Conservation (phyloP, 1,140 invertebrate genomes). For the Mya arenaria region DNA sequence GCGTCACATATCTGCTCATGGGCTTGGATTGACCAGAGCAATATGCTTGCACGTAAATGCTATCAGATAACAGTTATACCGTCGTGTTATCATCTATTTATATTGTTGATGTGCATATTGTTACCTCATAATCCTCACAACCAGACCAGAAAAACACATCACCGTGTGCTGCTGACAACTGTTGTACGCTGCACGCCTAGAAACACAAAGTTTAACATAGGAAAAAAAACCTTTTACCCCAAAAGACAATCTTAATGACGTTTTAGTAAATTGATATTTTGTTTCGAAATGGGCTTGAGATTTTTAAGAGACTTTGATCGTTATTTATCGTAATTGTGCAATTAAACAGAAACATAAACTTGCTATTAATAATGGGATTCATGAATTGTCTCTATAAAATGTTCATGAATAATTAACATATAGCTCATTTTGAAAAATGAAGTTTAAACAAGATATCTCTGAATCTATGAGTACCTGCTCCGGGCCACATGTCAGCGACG, state of each 20-base stretch:
- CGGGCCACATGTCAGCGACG: not conserved
- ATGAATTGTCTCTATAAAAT: not conserved
- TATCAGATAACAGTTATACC: no score
- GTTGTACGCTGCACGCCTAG: not conserved
- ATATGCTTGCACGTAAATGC: no score
- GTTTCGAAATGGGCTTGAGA: not conserved
- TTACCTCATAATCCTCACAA: not conserved
- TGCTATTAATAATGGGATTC: not conserved
- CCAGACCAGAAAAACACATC: not conserved
- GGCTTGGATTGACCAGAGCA: no score
- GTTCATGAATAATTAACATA: not conserved
- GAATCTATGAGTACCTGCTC: not conserved
- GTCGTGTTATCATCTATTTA: no score
- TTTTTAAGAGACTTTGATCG: not conserved
- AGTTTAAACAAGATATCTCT: not conserved
- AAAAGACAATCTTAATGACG: not conserved
- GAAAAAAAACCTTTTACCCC: not conserved
- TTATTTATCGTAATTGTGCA: not conserved
- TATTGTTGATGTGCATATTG: no score
- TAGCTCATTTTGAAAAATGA: not conserved
- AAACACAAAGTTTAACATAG: not conserved
- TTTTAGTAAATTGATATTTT: not conserved
- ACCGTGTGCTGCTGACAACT: not conserved
- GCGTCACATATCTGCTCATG: no score
- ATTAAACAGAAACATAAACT: not conserved